Evolutionary conservation across 2,888 invertebrate genomes (phyloP).

Genomic region (Salticus scenicus): DNA sequence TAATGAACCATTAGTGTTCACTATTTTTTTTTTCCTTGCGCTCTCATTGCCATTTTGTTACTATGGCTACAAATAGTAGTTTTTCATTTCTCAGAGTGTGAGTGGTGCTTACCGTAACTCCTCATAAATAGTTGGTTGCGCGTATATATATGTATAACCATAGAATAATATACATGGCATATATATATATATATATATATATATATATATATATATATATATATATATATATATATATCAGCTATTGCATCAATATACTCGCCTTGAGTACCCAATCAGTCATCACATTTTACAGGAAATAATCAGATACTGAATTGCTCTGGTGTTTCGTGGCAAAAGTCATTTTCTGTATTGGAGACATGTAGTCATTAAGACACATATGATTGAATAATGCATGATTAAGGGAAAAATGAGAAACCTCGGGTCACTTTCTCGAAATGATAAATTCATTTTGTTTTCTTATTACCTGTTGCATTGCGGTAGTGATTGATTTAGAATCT

Average conservation of each 20-base stretch:
- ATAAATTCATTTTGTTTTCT: slow-evolving; percentile 44
- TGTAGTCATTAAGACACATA: slow-evolving; percentile 50
- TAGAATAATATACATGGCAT: too few species aligned
- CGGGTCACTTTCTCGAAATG: slow-evolving; percentile 22
- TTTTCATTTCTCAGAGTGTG: slow-evolving; percentile 59
- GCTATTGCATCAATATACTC: slow-evolving; percentile 30
- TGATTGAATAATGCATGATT: slow-evolving; percentile 37
- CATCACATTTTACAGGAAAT: slow-evolving; percentile 45
- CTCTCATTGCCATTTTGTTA: slow-evolving; percentile 58
- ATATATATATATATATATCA: too few species aligned
- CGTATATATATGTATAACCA: not conserved
- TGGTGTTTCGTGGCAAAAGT: slow-evolving; percentile 62
- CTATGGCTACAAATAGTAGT: slow-evolving; percentile 68
- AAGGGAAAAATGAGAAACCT: not conserved
- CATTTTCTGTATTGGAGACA: slow-evolving; percentile 51
- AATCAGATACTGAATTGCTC: slow-evolving; percentile 31
- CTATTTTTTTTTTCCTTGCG: slow-evolving; percentile 53
- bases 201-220: too few species aligned
- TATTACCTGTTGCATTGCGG: slow-evolving; percentile 45
- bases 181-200: too few species aligned
- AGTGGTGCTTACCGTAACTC: slow-evolving; percentile 46
- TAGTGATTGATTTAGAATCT: slow-evolving; percentile 18
- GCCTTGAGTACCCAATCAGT: slow-evolving; percentile 49
- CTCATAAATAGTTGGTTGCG: slow-evolving; percentile 59
- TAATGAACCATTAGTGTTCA: slow-evolving; percentile 67